Percentiles rank a stretch among this genome's conserved stretches.
phyloP scores from a whole-genome alignment of 1,140 invertebrate species.

The Parapsyche elsis region DNA sequence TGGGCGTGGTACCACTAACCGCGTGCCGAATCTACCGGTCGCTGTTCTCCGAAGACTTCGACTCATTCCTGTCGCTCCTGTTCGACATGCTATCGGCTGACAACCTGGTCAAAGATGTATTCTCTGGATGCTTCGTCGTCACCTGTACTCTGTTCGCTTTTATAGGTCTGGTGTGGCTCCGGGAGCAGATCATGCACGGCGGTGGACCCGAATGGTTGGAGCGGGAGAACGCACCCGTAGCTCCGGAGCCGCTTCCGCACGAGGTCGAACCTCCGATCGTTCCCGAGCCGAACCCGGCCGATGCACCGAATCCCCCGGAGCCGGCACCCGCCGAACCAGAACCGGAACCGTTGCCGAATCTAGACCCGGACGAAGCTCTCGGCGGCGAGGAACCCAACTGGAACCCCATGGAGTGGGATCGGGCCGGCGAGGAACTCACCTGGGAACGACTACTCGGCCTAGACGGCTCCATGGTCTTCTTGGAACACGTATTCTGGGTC shows the following conservation, averaged over 20 bases:
- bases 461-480: conserved; percentile 95
- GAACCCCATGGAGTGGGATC: conserved; percentile 99
- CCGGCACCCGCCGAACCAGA: conserved; percentile 53
- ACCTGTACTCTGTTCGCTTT: conserved; percentile 97
- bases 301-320: background rate
- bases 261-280: conserved; percentile 52
- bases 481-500: conserved; percentile 99
- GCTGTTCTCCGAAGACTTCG: conserved; percentile 90
- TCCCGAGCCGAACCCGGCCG: conserved; percentile 36
- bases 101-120: conserved; percentile 91
- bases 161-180: conserved; percentile 95
- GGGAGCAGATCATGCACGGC: conserved; percentile 97
- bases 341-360: conserved; percentile 55
- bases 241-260: conserved; percentile 48
- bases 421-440: conserved; percentile 96
- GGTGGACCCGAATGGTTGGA: conserved; percentile 96
- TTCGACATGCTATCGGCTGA: conserved; percentile 94
- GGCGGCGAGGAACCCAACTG: conserved; percentile 84
- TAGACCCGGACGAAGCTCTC: conserved; percentile 62
- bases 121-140: conserved; percentile 97
- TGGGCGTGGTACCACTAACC: conserved; percentile 95
- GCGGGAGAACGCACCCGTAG: conserved; percentile 69
- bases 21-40: conserved; percentile 96
- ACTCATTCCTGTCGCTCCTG: conserved; percentile 85
- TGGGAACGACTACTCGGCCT: conserved; percentile 97